Evolutionary conservation across 2,113 vertebrate genomes (phyloP), one percentile per base, ranked within the genome.

Genomic region (Daboia siamensis): DNA sequence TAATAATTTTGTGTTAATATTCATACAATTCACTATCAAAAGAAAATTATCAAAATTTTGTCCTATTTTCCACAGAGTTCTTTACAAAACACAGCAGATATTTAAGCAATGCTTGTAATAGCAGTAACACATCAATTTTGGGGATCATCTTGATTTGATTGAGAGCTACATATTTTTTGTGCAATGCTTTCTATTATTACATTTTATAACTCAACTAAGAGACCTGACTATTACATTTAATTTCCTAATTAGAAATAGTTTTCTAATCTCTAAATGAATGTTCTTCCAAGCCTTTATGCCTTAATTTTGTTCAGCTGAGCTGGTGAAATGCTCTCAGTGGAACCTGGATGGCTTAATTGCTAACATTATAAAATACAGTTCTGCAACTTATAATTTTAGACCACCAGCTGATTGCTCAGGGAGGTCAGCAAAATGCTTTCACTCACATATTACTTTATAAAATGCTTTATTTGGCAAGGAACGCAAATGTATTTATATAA

Each of bases 341-440:
- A 92, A 55, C 33, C 0, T 51, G 90, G 64, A 24, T 80, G 88
- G 84, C 86, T 94, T 90, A 93, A 90, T 92, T 88, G 84, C 54
- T 64, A 86, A 26, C 20, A 1, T 89, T 93, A 87, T 56, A 86
- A 52, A 92, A 93, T 61, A 52, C 61, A 93, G 46, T 91, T 93
- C 9, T 39, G 64, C 87, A 88, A 24, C 56, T 80, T 5, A 90
- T 3, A 26, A 61, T 52, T 20, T 90, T 17, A 44, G 84, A 86
- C 87, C 52, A 23, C 56, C 48, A 48, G 89, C 64, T 90, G 89
- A 5, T 64, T 26, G 56, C 93, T 86, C 74, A 3, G n/a, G 89
- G 89, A 94, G 84, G 80, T 93, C 57, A 57, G 33, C 24, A 88
- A 92, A 84, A 69, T 29, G 87, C 85, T 84, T 92, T 88, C 88